These are phyloP conservation scores for Corynorhinus townsendii DNA, from an alignment of 2,113 vertebrate genomes.

Conservation along the genomic window DNA sequence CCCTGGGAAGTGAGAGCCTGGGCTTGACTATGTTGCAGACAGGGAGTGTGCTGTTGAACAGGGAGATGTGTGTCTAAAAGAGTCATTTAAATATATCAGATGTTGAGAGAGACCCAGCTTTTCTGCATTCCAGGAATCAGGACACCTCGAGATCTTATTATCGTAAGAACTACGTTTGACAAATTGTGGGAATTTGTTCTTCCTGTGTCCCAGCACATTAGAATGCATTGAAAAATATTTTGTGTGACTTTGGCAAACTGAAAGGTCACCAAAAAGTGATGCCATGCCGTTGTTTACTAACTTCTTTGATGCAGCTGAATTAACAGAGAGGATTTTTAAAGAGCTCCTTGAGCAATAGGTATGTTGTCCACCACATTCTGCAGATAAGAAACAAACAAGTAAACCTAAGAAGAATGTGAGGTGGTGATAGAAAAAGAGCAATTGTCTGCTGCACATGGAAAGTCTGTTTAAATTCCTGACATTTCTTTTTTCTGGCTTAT, in stretches of 20 bases:
- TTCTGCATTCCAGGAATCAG: neutral
- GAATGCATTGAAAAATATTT: neutral
- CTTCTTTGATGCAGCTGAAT: neutral
- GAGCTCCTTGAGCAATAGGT: neutral
- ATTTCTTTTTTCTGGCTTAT: constrained; percentile 1
- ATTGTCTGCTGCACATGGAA: neutral
- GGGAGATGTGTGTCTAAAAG: neutral
- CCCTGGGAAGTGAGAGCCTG: neutral
- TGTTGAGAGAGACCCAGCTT: neutral
- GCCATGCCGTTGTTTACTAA: neutral
- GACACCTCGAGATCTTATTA: neutral
- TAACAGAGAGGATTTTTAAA: neutral
- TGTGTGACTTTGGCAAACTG: neutral
- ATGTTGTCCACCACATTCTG: neutral
- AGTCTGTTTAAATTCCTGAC: neutral
- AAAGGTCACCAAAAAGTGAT: neutral
- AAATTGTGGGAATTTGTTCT: neutral
- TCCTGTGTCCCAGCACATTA: neutral
- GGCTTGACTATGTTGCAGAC: neutral
- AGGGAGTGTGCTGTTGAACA: neutral
- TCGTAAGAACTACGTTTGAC: neutral
- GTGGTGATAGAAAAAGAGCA: neutral
- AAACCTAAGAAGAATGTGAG: neutral
- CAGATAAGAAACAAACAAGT: neutral
- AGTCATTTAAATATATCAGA: neutral